Percentiles rank a stretch among this genome's conserved stretches.
Conservation (phyloP, 2,888 invertebrate genomes). For the Leptarthrus brevirostris region DNA sequence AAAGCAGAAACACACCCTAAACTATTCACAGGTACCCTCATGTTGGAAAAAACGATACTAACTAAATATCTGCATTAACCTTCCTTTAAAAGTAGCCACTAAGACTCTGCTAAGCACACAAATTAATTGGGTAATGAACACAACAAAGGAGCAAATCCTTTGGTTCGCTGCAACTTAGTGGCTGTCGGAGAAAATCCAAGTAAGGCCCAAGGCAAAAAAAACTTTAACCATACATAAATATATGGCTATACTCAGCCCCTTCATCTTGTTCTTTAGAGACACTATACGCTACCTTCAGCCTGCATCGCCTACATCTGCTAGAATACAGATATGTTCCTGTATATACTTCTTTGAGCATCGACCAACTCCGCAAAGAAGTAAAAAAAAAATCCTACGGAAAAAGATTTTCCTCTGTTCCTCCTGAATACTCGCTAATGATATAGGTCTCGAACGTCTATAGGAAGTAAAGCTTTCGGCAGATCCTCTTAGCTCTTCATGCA, state of each 20-base stretch:
- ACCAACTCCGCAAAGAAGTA: not conserved
- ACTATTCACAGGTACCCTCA: too few species aligned
- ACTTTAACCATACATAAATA: not conserved
- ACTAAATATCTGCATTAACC: too few species aligned
- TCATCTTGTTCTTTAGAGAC: not conserved
- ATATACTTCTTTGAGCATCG: not conserved
- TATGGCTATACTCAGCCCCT: not conserved
- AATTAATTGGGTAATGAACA: conserved; percentile 51
- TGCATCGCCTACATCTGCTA: not conserved
- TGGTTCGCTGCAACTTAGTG: not conserved
- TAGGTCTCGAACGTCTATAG: not conserved
- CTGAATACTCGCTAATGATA: not conserved
- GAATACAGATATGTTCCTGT: not conserved
- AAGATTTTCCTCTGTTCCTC: not conserved
- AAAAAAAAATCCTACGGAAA: not conserved
- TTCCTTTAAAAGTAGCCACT: too few species aligned
- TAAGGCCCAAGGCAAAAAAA: not conserved
- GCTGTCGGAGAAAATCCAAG: not conserved
- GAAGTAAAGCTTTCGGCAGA: conserved; percentile 13
- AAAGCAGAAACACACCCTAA: too few species aligned
- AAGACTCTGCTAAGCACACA: conserved; percentile 46
- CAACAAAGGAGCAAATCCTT: conserved; percentile 19
- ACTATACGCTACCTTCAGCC: not conserved
- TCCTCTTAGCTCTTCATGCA: conserved; percentile 28
- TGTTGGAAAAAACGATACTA: too few species aligned